These are phyloP conservation scores for Lycophotia porphyrea DNA, from an alignment of 2,888 invertebrate species.

Conservation along the genomic window DNA sequence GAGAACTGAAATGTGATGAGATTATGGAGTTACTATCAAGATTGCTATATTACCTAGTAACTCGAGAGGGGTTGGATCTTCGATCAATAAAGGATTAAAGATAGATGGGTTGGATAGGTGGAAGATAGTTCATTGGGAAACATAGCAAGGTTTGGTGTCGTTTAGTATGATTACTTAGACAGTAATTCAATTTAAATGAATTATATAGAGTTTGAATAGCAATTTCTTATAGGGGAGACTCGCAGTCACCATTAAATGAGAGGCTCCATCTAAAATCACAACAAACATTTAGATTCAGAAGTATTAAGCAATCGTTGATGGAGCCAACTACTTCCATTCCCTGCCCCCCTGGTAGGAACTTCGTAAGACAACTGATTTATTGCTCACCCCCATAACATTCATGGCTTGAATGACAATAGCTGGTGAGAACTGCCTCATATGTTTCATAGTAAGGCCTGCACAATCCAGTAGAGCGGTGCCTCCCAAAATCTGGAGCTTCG, in stretches of 20 bases:
- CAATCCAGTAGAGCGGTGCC: slow-evolving; percentile 94
- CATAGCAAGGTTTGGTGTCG: background rate
- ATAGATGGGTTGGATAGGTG: too few species aligned
- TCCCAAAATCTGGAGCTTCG: slow-evolving; percentile 93
- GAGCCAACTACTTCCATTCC: too few species aligned
- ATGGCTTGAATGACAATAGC: slow-evolving; percentile 91
- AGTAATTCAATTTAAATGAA: background rate
- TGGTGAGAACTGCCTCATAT: slow-evolving; percentile 93
- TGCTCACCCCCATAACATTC: slow-evolving; percentile 92
- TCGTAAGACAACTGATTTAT: background rate
- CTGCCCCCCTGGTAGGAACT: background rate
- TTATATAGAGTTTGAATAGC: background rate
- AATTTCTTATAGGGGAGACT: background rate
- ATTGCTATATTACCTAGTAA: background rate
- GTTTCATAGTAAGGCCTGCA: slow-evolving; percentile 92
- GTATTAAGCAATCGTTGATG: background rate
- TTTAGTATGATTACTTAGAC: background rate
- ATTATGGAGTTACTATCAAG: background rate
- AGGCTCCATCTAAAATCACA: background rate
- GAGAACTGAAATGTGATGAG: slow-evolving; percentile 88
- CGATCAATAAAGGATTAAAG: too few species aligned
- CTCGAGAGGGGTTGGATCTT: background rate
- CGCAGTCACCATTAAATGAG: background rate
- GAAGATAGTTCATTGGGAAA: background rate
- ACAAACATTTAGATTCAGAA: background rate